phyloP scores from a whole-genome alignment of 2,113 vertebrate genomes.

The Ifrita kowaldi region DNA sequence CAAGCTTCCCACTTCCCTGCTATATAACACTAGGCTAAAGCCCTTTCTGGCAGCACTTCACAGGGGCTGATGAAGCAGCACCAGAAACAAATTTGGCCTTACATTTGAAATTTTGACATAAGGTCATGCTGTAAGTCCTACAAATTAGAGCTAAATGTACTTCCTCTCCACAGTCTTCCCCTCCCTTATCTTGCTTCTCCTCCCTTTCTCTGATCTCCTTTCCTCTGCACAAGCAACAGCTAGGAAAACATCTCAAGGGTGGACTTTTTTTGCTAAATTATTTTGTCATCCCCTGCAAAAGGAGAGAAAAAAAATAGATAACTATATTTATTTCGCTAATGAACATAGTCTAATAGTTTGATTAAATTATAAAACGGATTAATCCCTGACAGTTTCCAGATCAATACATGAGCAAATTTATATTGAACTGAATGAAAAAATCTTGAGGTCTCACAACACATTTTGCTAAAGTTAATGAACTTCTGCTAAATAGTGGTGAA shows the following conservation, averaged over 20 bases:
- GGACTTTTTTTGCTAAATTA: background rate
- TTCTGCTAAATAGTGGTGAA: background rate
- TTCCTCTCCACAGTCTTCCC: background rate
- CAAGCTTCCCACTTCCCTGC: background rate
- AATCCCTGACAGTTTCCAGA: background rate
- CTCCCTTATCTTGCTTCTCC: background rate
- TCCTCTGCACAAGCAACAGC: background rate
- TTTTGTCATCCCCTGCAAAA: background rate
- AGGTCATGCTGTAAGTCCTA: background rate
- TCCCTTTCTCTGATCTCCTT: background rate
- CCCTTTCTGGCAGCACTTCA: background rate
- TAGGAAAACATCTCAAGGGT: background rate
- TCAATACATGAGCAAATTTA: background rate
- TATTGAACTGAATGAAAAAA: background rate
- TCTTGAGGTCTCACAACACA: background rate
- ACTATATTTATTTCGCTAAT: accelerated
- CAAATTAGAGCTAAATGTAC: background rate
- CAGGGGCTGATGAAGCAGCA: background rate
- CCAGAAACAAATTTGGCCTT: background rate
- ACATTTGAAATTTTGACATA: background rate
- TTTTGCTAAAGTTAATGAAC: background rate
- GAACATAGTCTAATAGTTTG: background rate
- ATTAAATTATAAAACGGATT: background rate
- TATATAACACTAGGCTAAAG: background rate
- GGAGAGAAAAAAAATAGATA: background rate